These are phyloP conservation scores for Myodes glareolus DNA, from an alignment of 2,113 vertebrate genomes.

Conservation along the genomic window DNA sequence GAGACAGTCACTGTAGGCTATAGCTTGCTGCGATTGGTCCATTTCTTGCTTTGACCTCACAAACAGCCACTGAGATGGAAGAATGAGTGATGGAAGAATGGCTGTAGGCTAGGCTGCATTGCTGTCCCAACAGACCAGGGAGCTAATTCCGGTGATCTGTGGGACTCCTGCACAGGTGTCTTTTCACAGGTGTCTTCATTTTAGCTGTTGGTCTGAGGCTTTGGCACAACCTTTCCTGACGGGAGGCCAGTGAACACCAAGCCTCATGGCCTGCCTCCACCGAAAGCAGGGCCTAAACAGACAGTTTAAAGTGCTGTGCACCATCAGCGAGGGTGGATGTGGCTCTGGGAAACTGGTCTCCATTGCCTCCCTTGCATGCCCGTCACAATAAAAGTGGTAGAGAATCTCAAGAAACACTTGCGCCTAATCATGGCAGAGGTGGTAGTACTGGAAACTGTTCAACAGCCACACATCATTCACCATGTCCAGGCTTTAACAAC, in stretches of 20 bases:
- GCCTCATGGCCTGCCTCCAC: too few relatives aligned
- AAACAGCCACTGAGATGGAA: not conserved
- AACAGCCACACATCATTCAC: too few relatives aligned
- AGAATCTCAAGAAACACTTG: rapidly evolving
- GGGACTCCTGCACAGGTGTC: too few relatives aligned
- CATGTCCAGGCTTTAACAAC: too few relatives aligned
- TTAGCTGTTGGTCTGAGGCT: too few relatives aligned
- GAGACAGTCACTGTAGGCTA: not conserved
- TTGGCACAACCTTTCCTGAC: too few relatives aligned
- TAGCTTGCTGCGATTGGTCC: not conserved
- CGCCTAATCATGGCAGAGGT: not conserved
- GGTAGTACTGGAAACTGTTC: not conserved
- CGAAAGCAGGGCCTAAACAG: not conserved
- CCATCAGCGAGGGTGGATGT: not conserved
- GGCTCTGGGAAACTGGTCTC: not conserved
- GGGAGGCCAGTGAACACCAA: too few relatives aligned
- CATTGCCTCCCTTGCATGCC: not conserved
- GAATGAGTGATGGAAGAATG: not conserved
- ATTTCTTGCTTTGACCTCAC: not conserved
- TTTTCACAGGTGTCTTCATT: too few relatives aligned
- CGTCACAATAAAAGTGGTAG: not conserved
- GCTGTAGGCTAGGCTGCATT: too few relatives aligned
- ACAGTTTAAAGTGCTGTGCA: not conserved
- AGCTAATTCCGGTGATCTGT: not conserved
- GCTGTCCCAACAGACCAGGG: not conserved